Evolutionary conservation across 2,888 invertebrate genomes (phyloP), one percentile per base, ranked within the genome.

Genomic region (Drosophila mimica): DNA sequence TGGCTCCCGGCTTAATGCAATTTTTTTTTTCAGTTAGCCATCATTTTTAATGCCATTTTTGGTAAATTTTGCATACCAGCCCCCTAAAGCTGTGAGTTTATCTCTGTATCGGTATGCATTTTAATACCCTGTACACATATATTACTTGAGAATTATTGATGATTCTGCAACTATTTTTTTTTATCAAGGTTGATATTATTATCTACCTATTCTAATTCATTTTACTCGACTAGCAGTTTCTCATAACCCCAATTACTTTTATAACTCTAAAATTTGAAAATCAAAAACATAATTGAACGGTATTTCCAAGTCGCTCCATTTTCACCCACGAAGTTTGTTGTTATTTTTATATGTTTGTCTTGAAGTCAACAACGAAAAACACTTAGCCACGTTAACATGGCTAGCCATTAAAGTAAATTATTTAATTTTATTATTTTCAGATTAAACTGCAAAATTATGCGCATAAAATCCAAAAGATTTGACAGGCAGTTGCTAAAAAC

Each of bases 381-480:
- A 89, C 89, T 89, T 89, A 89, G 81, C 87, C 89, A 82, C 87
- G 87, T 87, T 89, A 88, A 70, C 77, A 63, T 68, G 74, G 48
- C 59, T 58, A 63, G 74, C 70, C 83, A 87, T 85, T 87, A 75
- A 89, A 85, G 83, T 85, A 85, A 89, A 88, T 87, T 85, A 83
- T 88, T 88, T 87, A 77, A 83, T 89, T 85, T 87, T 84, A 87
- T 85, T 89, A 86, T 74, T 81, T 46, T 66, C 59, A 48, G 80
- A 83, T 86, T 81, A 83, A 74, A 60, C 79, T 72, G 76, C 40
- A 54, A 83, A 79, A 80, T 84, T 82, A 88, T 80, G 71, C 61
- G 70, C 30, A 77, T 66, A 60, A 83, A 70, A 81, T 72, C 60
- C 63, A 54, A 65, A 70, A 82, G 62, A 70, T 76, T 74, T 74